Percentiles rank a stretch among this genome's conserved stretches.
Evolutionary conservation across 1,140 invertebrate species (phyloP).

Genomic region (Periplaneta americana): DNA sequence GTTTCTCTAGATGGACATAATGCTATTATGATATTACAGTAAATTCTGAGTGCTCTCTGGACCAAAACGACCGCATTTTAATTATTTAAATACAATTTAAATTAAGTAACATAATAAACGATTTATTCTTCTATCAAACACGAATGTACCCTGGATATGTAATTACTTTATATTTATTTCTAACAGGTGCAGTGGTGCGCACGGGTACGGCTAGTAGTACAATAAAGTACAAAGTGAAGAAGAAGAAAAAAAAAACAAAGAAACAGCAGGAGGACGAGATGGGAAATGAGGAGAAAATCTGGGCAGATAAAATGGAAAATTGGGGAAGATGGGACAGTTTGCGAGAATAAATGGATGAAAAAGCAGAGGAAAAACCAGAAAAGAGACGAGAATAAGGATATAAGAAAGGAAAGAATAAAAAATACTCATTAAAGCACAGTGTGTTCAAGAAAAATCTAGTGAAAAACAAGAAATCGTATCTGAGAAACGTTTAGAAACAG

Average conservation of each 20-base stretch:
- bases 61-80: no score
- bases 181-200: no score
- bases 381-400: neutral
- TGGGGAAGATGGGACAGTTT: neutral
- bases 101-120: no score
- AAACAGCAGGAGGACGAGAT: neutral
- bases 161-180: no score
- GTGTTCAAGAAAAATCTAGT: neutral
- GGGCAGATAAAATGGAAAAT: neutral
- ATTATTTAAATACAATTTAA: no score
- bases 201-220: no score
- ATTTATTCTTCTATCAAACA: no score
- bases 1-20: no score
- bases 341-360: neutral
- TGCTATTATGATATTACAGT: no score
- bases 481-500: neutral
- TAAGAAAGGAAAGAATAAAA: neutral
- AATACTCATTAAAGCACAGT: neutral
- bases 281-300: neutral
- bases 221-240: no score
- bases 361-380: neutral
- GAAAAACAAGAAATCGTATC: neutral
- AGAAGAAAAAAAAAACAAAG: neutral
- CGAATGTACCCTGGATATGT: no score
- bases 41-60: no score